A percentile compares a stretch with the other conserved stretches of the same genome.
These are phyloP conservation scores for Actinemys pallida DNA, from an alignment of 2,113 vertebrate species.

Conservation along the genomic window DNA sequence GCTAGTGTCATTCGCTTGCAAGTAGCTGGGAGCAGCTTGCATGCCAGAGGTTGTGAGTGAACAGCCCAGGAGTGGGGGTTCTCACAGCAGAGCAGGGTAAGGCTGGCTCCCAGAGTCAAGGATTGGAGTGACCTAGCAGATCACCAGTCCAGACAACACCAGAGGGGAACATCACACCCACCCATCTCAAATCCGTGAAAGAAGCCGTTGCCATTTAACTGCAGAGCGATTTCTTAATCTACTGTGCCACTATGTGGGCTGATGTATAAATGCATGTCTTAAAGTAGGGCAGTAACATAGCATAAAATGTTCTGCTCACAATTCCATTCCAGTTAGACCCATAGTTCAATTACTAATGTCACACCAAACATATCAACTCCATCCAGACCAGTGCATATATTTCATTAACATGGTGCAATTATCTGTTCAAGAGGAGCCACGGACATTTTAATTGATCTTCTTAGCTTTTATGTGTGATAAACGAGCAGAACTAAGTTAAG, in stretches of 20 bases:
- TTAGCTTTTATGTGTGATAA: not conserved
- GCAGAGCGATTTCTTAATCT: constrained; percentile 4
- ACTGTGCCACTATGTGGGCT: constrained; percentile 41
- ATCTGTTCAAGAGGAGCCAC: not conserved
- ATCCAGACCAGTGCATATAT: not conserved
- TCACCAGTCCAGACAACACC: too few relatives aligned
- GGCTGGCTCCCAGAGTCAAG: too few relatives aligned
- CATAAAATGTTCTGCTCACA: fast-evolving
- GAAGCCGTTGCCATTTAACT: not conserved
- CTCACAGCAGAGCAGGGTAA: too few relatives aligned
- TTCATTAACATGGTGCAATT: not conserved
- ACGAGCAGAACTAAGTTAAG: not conserved
- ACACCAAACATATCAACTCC: not conserved
- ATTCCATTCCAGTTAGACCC: not conserved
- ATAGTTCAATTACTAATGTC: not conserved
- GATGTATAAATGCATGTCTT: not conserved
- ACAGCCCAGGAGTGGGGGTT: too few relatives aligned
- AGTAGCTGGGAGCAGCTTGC: too few relatives aligned
- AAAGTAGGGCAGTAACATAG: fast-evolving
- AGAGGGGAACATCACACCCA: too few relatives aligned
- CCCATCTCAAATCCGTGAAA: not conserved
- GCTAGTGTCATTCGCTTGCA: too few relatives aligned
- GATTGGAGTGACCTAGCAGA: too few relatives aligned
- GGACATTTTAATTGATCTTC: not conserved
- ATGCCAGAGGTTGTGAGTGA: too few relatives aligned